A percentile compares a stretch with the other conserved stretches of the same genome.
Conservation (phyloP, 1,140 invertebrate species). For the Bathynomus jamesi region DNA sequence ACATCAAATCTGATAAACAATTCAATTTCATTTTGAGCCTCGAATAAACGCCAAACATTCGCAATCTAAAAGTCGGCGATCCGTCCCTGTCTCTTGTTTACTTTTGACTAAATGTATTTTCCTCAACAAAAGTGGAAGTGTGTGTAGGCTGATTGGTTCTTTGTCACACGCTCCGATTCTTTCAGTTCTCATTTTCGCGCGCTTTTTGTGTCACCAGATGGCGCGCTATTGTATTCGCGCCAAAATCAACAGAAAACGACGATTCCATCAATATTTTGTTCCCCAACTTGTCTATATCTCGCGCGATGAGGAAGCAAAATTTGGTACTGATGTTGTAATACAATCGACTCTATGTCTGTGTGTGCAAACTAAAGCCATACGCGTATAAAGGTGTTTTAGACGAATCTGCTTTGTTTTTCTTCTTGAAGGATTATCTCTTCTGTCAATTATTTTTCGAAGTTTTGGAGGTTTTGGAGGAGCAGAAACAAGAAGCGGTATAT, state of each 20-base stretch:
- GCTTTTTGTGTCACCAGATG: constrained; percentile 36
- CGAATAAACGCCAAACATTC: neutral
- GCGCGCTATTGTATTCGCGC: constrained; percentile 29
- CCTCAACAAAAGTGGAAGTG: constrained; percentile 33
- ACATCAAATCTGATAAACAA: neutral
- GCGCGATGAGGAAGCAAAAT: too few species aligned
- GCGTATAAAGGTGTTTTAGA: neutral
- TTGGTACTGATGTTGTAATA: neutral
- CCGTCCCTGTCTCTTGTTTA: constrained; percentile 30
- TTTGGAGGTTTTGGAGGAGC: too few species aligned
- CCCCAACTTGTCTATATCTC: constrained; percentile 23
- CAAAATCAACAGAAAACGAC: constrained; percentile 35
- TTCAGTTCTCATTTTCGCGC: constrained; percentile 36
- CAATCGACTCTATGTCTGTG: neutral
- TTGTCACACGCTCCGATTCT: constrained; percentile 33
- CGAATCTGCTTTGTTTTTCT: neutral
- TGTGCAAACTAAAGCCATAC: neutral
- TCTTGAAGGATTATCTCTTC: neutral
- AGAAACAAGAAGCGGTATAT: too few species aligned
- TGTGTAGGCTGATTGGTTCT: constrained; percentile 34
- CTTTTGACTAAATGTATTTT: constrained; percentile 36
- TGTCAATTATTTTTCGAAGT: neutral
- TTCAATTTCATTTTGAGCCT: neutral
- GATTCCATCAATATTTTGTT: constrained; percentile 36
- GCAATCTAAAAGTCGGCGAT: constrained; percentile 22